Evolutionary conservation across 2,888 invertebrate species (phyloP), one percentile per base, ranked within the genome.

Genomic region (Conchocele bisecta): DNA sequence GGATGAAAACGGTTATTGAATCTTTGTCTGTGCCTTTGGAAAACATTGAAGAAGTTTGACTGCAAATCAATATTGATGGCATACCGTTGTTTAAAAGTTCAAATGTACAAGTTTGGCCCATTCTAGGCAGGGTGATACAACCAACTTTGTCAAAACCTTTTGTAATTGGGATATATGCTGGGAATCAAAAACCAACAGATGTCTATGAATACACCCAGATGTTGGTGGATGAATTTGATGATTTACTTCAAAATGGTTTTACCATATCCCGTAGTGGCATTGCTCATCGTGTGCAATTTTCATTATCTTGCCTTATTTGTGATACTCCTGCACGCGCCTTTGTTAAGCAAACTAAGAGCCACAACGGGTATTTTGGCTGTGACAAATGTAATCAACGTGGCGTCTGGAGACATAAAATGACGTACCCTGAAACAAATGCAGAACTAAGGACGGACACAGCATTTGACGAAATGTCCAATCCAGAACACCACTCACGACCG

Each of bases 401-500:
- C 1, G 22, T 2, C 2, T 65, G 57, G 65, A 17, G 24, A 4
- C 50, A 26, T 15, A 65, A 65, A 65, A 72, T 75, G 75, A 75
- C 75, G 6, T 78, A 65, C 51, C 78, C 68, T 20, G 61, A 75
- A 41, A 17, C 33, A 77, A n/a, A n/a, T n/a, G n/a, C n/a, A n/a
- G n/a, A n/a, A n/a, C n/a, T n/a, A n/a, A n/a, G n/a, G n/a, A n/a
- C 73, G 35, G 72, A 83, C 60, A 15, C 33, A 3, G 28, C 50
- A 13, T 81, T 83, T 63, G 4, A 53, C 31, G 68, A 57, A 31
- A 63, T 56, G 44, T n/a, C 17, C 22, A 66, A 81, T 61, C 72
- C 75, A 22, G 75, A 73, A 31, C 79, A 76, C 31, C 83, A 85
- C 50, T 51, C 67, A n/a, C 64, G 57, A 15, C 28, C n/a, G n/a